phyloP scores from a whole-genome alignment of 2,888 invertebrate species.

The Allygus modestus region DNA sequence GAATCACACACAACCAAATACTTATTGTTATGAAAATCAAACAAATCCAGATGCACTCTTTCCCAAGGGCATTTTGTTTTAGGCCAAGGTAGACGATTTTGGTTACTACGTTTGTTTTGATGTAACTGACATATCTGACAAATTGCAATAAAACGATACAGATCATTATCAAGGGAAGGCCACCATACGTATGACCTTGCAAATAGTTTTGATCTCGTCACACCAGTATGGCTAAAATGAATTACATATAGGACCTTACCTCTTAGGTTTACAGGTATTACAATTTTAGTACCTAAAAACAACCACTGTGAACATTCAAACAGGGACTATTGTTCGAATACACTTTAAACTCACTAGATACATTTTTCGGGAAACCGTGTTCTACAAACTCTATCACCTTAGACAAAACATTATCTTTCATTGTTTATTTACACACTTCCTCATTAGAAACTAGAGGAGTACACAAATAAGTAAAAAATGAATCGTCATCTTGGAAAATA shows the following conservation, averaged over 20 bases:
- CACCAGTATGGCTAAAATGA: too few relatives aligned
- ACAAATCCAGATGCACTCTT: conserved; percentile 5
- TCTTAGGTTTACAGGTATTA: neutral
- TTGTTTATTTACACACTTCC: neutral
- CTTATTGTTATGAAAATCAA: too few relatives aligned
- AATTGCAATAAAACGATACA: neutral
- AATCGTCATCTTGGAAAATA: conserved; percentile 14
- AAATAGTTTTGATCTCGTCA: neutral
- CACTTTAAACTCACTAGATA: conserved; percentile 22
- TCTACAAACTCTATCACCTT: conserved; percentile 20
- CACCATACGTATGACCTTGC: conserved; percentile 27
- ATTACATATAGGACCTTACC: conserved; percentile 15
- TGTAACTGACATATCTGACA: neutral
- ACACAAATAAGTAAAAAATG: conserved; percentile 27
- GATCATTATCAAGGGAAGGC: neutral
- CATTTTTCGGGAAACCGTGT: conserved; percentile 13
- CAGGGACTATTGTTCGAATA: conserved; percentile 1
- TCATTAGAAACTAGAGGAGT: conserved; percentile 9
- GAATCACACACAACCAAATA: too few relatives aligned
- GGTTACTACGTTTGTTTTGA: too few relatives aligned
- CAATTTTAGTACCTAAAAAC: conserved; percentile 4
- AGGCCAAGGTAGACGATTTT: neutral
- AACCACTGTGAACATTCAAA: conserved; percentile 25
- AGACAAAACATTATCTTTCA: conserved; percentile 15
- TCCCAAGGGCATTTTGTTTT: neutral